Percentiles rank a stretch among this genome's conserved stretches.
phyloP scores from a whole-genome alignment of 2,888 invertebrate species.

The Micoletzkya japonica region DNA sequence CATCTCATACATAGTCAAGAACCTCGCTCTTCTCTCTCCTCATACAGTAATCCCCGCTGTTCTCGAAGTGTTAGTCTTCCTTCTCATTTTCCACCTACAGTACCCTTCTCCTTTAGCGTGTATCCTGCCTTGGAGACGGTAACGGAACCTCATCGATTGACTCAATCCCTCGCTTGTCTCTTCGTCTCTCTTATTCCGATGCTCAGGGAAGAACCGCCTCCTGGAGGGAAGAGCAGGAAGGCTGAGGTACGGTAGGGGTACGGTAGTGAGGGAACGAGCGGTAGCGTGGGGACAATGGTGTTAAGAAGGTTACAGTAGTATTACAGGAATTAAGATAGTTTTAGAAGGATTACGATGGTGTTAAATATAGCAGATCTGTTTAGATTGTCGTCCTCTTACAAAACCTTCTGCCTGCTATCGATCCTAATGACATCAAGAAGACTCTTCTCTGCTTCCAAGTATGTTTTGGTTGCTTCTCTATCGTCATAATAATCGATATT shows the following conservation, averaged over 20 bases:
- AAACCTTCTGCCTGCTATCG: constrained; percentile 83
- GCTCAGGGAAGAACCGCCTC: constrained; percentile 56
- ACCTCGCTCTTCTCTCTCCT: constrained; percentile 79
- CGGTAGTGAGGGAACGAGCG: too few species aligned
- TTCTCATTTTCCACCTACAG: not conserved
- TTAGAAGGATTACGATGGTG: too few species aligned
- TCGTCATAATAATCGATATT: not conserved
- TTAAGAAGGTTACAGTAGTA: too few species aligned
- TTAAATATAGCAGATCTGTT: too few species aligned
- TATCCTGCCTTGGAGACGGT: constrained; percentile 81
- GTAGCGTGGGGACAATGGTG: too few species aligned
- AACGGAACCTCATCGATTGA: constrained; percentile 80
- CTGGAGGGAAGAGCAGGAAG: constrained; percentile 20
- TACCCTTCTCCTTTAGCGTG: constrained; percentile 66
- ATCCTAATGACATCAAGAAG: constrained; percentile 81
- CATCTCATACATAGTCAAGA: constrained; percentile 70
- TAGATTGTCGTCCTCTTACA: constrained; percentile 75
- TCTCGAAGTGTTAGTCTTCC: constrained; percentile 72
- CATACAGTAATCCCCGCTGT: constrained; percentile 81
- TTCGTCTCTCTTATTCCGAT: constrained; percentile 66
- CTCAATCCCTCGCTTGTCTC: constrained; percentile 66
- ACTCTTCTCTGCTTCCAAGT: constrained; percentile 64
- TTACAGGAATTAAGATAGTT: too few species aligned
- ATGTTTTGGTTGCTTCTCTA: not conserved
- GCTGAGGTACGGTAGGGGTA: constrained; percentile 18